Evolutionary conservation across 2,113 vertebrate genomes (phyloP), one percentile per base, ranked within the genome.

Genomic region (Serinus canaria): DNA sequence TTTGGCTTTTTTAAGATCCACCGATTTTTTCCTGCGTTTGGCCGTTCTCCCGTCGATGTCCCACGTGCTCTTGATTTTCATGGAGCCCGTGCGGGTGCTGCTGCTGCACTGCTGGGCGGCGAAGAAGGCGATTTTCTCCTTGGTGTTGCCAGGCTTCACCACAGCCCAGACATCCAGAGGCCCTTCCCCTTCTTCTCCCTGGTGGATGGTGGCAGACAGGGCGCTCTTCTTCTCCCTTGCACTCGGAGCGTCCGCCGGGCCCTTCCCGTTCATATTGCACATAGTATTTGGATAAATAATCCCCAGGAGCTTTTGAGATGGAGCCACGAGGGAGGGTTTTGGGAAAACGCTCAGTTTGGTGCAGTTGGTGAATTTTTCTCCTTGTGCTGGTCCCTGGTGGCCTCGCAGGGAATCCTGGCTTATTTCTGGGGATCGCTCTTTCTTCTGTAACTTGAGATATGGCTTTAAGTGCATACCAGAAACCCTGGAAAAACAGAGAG

Each of bases 51-150:
- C 98, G 12, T 98, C 98, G 12, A 98, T 98, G 74, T 99, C 98
- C 98, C 98, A 99, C 55, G 97, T 98, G 96, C 98, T 98, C 93
- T 99, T 99, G 27, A 98, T 98, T 94, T 99, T 99, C 98, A 99
- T 97, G 37, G 98, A 98, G 83, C 97, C 97, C 4, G 90, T 60
- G 31, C 98, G 95, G 77, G n/a, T 83, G 52, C 1, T 91, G 66
- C 96, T 77, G 47, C 96, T 86, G 66, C 97, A 98, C 56, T 98
- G 98, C 95, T 98, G 98, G 59, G 98, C 98, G 2, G 99, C 98
- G 14, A 99, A 99, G 96, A 99, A 99, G 4, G 99, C 99, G 7
- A 99, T 99, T 95, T 99, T 99, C 97, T 99, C 99, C 77, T 99
- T 99, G 2, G 99, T 99, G 35, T 99, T 99, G 60, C 99, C 99